phyloP scores from a whole-genome alignment of 2,797 vertebrate genomes.

The Capromys pilorides region DNA sequence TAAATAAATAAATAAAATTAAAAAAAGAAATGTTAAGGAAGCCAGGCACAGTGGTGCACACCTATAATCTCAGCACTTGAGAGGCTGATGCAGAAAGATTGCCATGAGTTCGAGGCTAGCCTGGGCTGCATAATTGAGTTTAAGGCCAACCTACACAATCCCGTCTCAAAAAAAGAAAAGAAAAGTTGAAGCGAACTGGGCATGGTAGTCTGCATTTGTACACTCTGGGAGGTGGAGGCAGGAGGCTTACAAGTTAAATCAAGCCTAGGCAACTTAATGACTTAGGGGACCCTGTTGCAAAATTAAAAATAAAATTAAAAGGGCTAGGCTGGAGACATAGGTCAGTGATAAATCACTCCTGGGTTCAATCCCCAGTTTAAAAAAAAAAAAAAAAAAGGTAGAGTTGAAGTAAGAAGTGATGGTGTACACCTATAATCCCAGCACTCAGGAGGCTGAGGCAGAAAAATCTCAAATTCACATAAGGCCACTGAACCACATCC shows the following conservation, averaged over 20 bases:
- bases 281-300: neutral
- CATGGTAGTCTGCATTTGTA: neutral
- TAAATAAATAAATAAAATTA: neutral
- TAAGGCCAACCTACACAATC: neutral
- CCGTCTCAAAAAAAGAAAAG: neutral
- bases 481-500: neutral
- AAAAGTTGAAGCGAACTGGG: neutral
- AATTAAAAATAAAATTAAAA: neutral
- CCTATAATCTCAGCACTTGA: neutral
- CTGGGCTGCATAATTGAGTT: neutral
- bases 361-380: neutral
- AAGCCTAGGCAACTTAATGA: neutral
- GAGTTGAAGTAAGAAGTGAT: neutral
- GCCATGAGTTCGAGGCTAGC: neutral
- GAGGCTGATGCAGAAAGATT: neutral
- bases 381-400: neutral
- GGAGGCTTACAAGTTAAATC: neutral
- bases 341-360: neutral
- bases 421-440: neutral
- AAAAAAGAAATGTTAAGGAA: neutral
- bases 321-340: neutral
- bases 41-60: too few relatives aligned
- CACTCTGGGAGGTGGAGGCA: neutral
- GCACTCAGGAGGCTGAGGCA: neutral
- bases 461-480: neutral